A percentile compares a stretch with the other conserved stretches of the same genome.
These are phyloP conservation scores for Sebastes schlegelii DNA, from an alignment of 2,113 vertebrate genomes.

Conservation along the genomic window DNA sequence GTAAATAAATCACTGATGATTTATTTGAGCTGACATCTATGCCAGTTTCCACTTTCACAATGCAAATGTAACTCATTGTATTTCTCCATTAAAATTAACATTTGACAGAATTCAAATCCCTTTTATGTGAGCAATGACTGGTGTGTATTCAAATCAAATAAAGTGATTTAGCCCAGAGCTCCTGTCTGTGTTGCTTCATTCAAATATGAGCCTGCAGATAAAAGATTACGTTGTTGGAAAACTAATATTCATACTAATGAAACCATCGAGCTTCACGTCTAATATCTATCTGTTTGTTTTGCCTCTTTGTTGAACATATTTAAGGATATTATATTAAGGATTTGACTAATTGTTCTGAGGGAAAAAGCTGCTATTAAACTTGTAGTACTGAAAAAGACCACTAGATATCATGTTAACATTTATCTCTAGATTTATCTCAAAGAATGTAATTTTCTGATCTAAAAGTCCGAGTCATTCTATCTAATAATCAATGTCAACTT, in stretches of 20 bases:
- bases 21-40: neutral
- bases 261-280: neutral
- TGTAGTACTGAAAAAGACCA: neutral
- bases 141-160: neutral
- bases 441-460: neutral
- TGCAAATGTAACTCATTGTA: neutral
- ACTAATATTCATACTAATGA: neutral
- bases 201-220: neutral
- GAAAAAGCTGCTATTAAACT: neutral
- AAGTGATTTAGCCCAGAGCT: neutral
- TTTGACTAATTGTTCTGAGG: neutral
- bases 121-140: neutral
- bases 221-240: neutral
- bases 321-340: neutral
- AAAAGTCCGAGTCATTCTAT: neutral
- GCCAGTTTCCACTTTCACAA: neutral
- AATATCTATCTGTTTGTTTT: too few species aligned
- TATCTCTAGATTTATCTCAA: neutral
- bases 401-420: slow-evolving; percentile 13
- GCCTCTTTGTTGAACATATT: neutral
- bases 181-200: neutral
- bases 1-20: neutral
- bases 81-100: neutral
- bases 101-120: neutral
- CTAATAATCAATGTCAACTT: neutral